Conservation (phyloP, 2,888 invertebrate genomes). For the Apomyelois bistriatella region DNA sequence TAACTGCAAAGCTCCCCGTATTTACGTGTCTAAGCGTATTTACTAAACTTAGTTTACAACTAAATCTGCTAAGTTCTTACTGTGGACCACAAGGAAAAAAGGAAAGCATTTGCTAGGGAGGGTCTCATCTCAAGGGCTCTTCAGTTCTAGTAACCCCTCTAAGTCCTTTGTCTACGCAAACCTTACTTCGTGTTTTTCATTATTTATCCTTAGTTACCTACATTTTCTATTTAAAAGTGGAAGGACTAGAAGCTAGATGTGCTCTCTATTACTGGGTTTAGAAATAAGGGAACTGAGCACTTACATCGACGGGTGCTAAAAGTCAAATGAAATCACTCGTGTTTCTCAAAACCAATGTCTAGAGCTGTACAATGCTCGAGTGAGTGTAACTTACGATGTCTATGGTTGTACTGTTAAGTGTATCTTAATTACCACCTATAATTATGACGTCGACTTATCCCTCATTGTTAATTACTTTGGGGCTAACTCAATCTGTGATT, state of each 20-base stretch:
- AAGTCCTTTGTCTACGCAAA: constrained; percentile 59
- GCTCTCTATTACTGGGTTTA: constrained; percentile 46
- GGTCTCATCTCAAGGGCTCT: constrained; percentile 42
- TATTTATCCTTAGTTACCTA: constrained; percentile 31
- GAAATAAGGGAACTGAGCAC: constrained; percentile 47
- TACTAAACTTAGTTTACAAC: constrained; percentile 47
- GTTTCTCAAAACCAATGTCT: constrained; percentile 27
- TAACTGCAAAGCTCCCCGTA: constrained; percentile 60
- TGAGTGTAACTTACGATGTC: constrained; percentile 74
- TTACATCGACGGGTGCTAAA: constrained; percentile 41
- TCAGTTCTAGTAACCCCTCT: constrained; percentile 59
- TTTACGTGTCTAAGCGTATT: constrained; percentile 47
- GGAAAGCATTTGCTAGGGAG: constrained; percentile 38
- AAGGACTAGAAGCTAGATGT: constrained; percentile 40
- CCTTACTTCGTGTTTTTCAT: constrained; percentile 48
- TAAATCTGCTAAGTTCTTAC: constrained; percentile 50
- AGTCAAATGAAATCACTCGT: constrained; percentile 35
- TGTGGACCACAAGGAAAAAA: constrained; percentile 38
- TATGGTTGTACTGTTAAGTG: constrained; percentile 65
- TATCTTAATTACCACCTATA: constrained; percentile 43
- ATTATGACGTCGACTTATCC: constrained; percentile 50
- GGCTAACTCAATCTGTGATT: too few relatives aligned
- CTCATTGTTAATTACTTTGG: constrained; percentile 23
- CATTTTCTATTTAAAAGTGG: constrained; percentile 34
- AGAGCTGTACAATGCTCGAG: constrained; percentile 61